A percentile compares a stretch with the other conserved stretches of the same genome.
These are phyloP conservation scores for Rana temporaria DNA, from an alignment of 2,113 vertebrate genomes.

Conservation along the genomic window DNA sequence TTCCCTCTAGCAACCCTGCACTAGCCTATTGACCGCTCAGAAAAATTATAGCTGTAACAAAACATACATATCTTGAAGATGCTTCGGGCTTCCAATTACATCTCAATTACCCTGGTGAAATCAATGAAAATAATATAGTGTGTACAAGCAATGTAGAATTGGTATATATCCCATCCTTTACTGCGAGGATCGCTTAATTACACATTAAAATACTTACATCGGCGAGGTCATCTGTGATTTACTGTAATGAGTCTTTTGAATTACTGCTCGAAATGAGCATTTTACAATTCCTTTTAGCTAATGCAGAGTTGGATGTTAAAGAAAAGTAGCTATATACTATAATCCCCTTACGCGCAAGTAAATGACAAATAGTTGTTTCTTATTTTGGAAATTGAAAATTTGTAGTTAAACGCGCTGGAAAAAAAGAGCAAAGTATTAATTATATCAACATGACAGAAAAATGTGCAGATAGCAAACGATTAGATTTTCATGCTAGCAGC, in stretches of 20 bases:
- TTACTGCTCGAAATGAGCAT: conserved; percentile 1
- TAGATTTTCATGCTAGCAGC: no score
- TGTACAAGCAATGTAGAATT: neutral
- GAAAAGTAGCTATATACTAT: neutral
- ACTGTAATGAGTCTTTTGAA: conserved; percentile 14
- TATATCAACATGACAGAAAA: no score
- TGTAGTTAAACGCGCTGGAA: no score
- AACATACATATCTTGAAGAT: conserved; percentile 20
- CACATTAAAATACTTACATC: conserved; percentile 13
- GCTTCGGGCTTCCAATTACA: conserved; percentile 17
- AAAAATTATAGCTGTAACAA: conserved; percentile 10
- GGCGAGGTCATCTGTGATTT: conserved; percentile 24
- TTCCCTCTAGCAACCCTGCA: neutral
- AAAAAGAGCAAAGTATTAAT: no score
- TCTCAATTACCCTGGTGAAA: conserved; percentile 29
- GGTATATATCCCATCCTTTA: neutral
- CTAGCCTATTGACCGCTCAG: neutral
- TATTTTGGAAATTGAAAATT: no score
- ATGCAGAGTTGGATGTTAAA: neutral
- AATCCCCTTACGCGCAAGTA: neutral
- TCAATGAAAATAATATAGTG: conserved; percentile 39
- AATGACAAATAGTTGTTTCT: no score
- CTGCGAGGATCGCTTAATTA: conserved; percentile 18
- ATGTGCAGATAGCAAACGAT: no score
- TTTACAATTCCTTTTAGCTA: neutral